These are phyloP conservation scores for Fulmarus glacialis DNA, from an alignment of 2,113 vertebrate species.

Conservation along the genomic window DNA sequence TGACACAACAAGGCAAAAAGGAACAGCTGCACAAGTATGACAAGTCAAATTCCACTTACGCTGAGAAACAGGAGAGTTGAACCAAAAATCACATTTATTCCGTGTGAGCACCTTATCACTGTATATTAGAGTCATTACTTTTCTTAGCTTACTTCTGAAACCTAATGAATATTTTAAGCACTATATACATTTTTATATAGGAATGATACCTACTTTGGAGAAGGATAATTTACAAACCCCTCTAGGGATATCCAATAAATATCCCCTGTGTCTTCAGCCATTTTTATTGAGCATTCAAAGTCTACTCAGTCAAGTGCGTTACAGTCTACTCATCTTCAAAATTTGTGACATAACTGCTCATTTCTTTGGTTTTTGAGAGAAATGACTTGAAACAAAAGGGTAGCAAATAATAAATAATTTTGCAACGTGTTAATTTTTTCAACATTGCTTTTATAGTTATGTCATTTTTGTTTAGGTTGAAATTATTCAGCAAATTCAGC, in stretches of 20 bases:
- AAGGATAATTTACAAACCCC: not conserved
- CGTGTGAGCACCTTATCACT: not conserved
- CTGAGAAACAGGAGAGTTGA: not conserved
- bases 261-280: not conserved
- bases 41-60: not conserved
- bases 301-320: not conserved
- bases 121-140: not conserved
- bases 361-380: not conserved
- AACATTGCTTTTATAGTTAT: rapidly evolving
- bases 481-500: not conserved
- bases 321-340: not conserved
- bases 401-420: not conserved
- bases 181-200: not conserved
- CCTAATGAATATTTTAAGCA: not conserved
- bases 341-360: not conserved
- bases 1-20: not conserved
- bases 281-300: not conserved
- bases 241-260: not conserved
- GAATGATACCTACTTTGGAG: not conserved
- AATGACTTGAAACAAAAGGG: not conserved
- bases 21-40: not conserved
- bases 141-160: not conserved
- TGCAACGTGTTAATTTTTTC: rapidly evolving
- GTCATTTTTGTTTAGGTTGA: not conserved
- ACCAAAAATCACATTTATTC: not conserved